Evolutionary conservation across 2,113 vertebrate genomes (phyloP).

Genomic region (Alces alces): DNA sequence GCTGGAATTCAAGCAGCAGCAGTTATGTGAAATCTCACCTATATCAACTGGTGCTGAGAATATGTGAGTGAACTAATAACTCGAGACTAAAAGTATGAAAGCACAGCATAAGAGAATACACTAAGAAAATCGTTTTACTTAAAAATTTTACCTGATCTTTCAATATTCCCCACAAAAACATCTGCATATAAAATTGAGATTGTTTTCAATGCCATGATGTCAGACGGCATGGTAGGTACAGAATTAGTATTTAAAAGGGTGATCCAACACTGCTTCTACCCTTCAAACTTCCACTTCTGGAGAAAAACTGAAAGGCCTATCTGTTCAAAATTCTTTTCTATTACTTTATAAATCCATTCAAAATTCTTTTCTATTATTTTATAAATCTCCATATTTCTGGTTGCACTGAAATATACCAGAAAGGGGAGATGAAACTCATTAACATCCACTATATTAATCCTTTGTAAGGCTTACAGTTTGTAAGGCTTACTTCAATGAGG

Average conservation of each 20-base stretch:
- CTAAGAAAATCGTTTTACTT: neutral
- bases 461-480: neutral
- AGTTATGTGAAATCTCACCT: neutral
- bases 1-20: neutral
- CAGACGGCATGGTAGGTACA: neutral
- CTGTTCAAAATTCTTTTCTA: neutral
- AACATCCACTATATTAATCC: neutral
- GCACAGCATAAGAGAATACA: neutral
- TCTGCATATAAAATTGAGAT: neutral
- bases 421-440: neutral
- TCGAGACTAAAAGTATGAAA: neutral
- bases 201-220: neutral
- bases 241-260: slow-evolving; percentile 1
- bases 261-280: neutral
- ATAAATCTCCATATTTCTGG: neutral
- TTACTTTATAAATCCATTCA: neutral
- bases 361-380: neutral
- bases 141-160: neutral
- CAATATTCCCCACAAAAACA: neutral
- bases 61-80: neutral
- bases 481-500: neutral
- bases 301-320: neutral
- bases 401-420: neutral
- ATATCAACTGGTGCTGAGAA: neutral
- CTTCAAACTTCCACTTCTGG: neutral